These are phyloP conservation scores for Lithobates sylvaticus DNA, from an alignment of 2,797 vertebrate species.

Conservation along the genomic window DNA sequence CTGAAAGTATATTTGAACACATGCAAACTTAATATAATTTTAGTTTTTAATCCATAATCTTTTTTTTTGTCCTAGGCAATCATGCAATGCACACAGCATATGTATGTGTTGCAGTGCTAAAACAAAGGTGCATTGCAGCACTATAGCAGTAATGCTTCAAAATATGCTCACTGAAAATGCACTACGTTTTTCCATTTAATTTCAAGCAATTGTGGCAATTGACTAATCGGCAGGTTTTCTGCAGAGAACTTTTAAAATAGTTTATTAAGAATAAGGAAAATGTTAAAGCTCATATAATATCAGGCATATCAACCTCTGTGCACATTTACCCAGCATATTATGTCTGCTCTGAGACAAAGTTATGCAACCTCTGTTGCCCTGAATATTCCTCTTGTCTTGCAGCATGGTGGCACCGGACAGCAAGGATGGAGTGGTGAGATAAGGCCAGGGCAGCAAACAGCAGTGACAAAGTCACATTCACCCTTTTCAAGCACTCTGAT, in stretches of 20 bases:
- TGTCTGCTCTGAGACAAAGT: not conserved
- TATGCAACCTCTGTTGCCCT: not conserved
- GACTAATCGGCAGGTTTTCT: too few relatives aligned
- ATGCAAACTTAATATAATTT: too few relatives aligned
- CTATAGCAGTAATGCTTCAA: too few relatives aligned
- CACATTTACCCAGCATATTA: not conserved
- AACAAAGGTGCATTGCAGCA: too few relatives aligned
- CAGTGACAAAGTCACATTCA: constrained; percentile 43
- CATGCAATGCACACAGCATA: too few relatives aligned
- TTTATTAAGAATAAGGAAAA: not conserved
- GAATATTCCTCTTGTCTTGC: constrained; percentile 29
- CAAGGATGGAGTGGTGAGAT: constrained; percentile 39
- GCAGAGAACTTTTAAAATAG: not conserved
- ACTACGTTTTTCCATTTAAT: too few relatives aligned
- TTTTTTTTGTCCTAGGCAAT: too few relatives aligned
- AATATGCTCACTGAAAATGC: too few relatives aligned
- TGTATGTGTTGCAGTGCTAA: too few relatives aligned
- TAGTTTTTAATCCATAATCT: too few relatives aligned
- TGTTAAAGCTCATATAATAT: not conserved
- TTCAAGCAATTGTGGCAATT: too few relatives aligned
- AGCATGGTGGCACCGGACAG: constrained; percentile 28
- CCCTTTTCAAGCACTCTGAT: constrained; percentile 22
- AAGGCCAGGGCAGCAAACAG: constrained; percentile 53
- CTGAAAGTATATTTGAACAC: too few relatives aligned
- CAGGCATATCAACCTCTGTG: not conserved